Evolutionary conservation across 2,797 vertebrate genomes (phyloP).

Genomic region (Mormyrus proboscirostris): DNA sequence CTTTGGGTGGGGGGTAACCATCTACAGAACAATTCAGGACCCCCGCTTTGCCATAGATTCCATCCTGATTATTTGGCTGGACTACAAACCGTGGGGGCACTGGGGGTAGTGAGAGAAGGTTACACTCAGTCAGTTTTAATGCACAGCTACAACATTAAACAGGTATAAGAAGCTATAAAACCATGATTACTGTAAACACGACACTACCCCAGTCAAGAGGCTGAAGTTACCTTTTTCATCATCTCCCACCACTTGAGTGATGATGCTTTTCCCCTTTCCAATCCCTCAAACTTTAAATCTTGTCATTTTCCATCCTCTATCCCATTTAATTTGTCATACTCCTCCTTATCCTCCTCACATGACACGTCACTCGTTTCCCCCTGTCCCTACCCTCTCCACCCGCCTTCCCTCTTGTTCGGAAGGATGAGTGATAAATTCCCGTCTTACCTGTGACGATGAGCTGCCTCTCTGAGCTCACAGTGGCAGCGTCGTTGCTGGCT

Average conservation of each 20-base stretch:
- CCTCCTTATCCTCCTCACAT: background rate
- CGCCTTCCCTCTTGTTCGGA: background rate
- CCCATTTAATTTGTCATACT: background rate
- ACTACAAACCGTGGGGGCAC: slow-evolving; percentile 95
- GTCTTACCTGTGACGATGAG: slow-evolving; percentile 88
- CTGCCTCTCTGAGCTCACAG: slow-evolving; percentile 91
- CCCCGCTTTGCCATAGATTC: slow-evolving; percentile 92
- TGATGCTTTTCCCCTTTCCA: background rate
- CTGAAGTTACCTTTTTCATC: background rate
- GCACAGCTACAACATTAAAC: background rate
- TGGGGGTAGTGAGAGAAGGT: slow-evolving; percentile 38
- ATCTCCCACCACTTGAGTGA: background rate
- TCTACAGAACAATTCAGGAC: slow-evolving; percentile 96
- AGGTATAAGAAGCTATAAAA: background rate
- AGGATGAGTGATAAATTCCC: slow-evolving; percentile 5
- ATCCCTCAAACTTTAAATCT: slow-evolving; percentile 3
- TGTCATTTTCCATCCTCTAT: background rate
- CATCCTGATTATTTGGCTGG: slow-evolving; percentile 96
- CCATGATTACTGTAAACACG: background rate
- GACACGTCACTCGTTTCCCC: background rate
- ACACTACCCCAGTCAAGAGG: background rate
- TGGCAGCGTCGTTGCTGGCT: slow-evolving; percentile 87
- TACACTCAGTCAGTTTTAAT: background rate
- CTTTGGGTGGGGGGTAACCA: slow-evolving; percentile 92
- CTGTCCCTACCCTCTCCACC: background rate